These are phyloP conservation scores for Isotomurus palustris DNA, from an alignment of 2,888 invertebrate genomes.

Conservation along the genomic window DNA sequence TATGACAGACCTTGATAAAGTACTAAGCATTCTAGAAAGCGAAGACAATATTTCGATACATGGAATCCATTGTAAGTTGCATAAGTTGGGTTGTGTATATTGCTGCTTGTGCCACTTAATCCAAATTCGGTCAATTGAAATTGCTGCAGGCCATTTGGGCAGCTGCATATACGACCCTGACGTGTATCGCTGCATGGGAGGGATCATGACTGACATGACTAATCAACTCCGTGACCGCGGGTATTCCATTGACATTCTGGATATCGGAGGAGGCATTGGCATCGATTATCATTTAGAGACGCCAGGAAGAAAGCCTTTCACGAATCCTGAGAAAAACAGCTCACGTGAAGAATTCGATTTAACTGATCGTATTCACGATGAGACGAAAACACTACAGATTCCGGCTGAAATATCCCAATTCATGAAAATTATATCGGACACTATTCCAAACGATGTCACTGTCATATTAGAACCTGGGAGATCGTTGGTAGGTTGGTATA, in stretches of 20 bases:
- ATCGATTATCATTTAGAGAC: slow-evolving; percentile 48
- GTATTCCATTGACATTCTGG: slow-evolving; percentile 45
- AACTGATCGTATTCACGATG: too few species aligned
- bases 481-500: slow-evolving; percentile 49
- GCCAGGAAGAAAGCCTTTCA: slow-evolving; percentile 14
- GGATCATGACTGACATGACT: slow-evolving; percentile 45
- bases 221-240: slow-evolving; percentile 17
- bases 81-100: slow-evolving; percentile 15
- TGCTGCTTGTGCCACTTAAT: not conserved
- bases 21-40: slow-evolving; percentile 42
- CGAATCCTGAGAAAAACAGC: not conserved
- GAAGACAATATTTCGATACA: slow-evolving; percentile 46
- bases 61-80: slow-evolving; percentile 52
- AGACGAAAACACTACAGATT: too few species aligned
- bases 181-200: slow-evolving; percentile 47
- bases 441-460: slow-evolving; percentile 44
- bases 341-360: too few species aligned
- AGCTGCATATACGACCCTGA: slow-evolving; percentile 37
- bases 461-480: slow-evolving; percentile 52
- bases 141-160: slow-evolving; percentile 13
- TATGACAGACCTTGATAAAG: slow-evolving; percentile 43
- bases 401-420: slow-evolving; percentile 29
- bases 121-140: not conserved
- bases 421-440: slow-evolving; percentile 33
- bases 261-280: slow-evolving; percentile 52